Base-by-base conservation (phyloP, 2,797 vertebrate species). In the Graptemys geographica region DNA sequence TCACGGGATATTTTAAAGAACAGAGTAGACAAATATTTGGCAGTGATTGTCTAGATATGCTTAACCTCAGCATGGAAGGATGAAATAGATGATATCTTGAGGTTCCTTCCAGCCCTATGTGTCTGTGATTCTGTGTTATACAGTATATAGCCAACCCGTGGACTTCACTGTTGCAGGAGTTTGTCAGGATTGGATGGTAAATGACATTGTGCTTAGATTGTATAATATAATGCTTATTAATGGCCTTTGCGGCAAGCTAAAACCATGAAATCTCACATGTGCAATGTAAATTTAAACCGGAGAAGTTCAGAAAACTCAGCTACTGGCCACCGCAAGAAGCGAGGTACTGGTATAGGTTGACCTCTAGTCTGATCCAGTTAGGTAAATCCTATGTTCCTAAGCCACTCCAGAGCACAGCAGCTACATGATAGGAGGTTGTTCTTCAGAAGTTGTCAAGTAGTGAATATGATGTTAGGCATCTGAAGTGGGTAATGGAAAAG, bases 251-350 rank as follows among this genome's bases (percentile, higher is more conserved):
- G 28, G 44, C 2, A 0, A 18, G 62, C 3, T 25, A 27, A 21
- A 7, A 69, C n/a, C 65, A 69, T 19, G 55, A 76, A 44, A 57
- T 65, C 53, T 37, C 49, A 53, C 5, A 6, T 13, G 52, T 27
- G 65, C 11, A 8, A 41, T 55, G 0, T 10, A 44, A 81, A 13
- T 79, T 4, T 18, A 44, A 44, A 52, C 6, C 8, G 0, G 0
- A 78, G n/a, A 79, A 6, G 49, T 31, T 65, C 47, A 52, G 55
- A 83, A 83, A 33, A 6, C 15, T n/a, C 8, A 41, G 10, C 41
- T 53, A 27, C 9, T 6, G 44, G 6, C n/a, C 56, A 1, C 49
- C 25, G 0, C 2, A 13, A 56, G 83, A 86, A 83, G 10, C 37
- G 10, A 55, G 56, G 9, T 23, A 6, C 37, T 11, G 69, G 47